Evolutionary conservation across 2,113 vertebrate species (phyloP).

Genomic region (Hippoglossus stenolepis): DNA sequence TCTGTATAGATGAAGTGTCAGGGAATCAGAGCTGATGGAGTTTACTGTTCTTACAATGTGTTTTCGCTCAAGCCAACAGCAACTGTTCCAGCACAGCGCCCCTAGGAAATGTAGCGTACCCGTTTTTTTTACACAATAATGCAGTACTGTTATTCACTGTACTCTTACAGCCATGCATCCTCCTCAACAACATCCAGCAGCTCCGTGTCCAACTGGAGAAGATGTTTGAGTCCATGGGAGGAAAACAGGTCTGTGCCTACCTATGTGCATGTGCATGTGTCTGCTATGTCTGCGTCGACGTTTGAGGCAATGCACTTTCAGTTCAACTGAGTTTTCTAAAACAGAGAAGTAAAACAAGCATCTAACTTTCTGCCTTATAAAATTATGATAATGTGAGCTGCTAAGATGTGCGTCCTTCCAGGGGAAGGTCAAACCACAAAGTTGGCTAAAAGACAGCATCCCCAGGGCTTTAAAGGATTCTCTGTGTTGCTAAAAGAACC

Average conservation of each 20-base stretch:
- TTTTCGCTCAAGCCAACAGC: slow-evolving; percentile 8
- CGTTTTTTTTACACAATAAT: neutral
- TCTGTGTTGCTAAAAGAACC: slow-evolving; percentile 25
- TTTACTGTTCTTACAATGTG: slow-evolving; percentile 24
- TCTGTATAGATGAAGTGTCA: slow-evolving; percentile 54
- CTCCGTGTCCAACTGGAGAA: slow-evolving; percentile 96
- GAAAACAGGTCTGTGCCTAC: slow-evolving; percentile 89
- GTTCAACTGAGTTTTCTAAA: neutral
- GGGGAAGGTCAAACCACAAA: neutral
- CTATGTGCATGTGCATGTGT: neutral
- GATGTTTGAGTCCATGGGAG: slow-evolving; percentile 99
- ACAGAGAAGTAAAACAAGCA: neutral
- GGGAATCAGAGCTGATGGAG: slow-evolving; percentile 46
- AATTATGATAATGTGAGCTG: neutral
- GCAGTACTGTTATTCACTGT: neutral
- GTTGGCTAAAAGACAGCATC: neutral
- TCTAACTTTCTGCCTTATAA: neutral
- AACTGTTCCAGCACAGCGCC: no score
- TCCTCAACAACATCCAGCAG: slow-evolving; percentile 98
- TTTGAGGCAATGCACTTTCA: slow-evolving; percentile 41
- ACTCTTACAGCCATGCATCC: slow-evolving; percentile 89
- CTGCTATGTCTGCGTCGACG: slow-evolving; percentile 1
- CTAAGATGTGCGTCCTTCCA: neutral
- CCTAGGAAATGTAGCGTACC: no score
- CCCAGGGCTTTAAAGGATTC: neutral